Percentiles rank a stretch among this genome's conserved stretches.
These are phyloP conservation scores for Drosophila birchii DNA, from an alignment of 2,888 invertebrate genomes.

Conservation along the genomic window DNA sequence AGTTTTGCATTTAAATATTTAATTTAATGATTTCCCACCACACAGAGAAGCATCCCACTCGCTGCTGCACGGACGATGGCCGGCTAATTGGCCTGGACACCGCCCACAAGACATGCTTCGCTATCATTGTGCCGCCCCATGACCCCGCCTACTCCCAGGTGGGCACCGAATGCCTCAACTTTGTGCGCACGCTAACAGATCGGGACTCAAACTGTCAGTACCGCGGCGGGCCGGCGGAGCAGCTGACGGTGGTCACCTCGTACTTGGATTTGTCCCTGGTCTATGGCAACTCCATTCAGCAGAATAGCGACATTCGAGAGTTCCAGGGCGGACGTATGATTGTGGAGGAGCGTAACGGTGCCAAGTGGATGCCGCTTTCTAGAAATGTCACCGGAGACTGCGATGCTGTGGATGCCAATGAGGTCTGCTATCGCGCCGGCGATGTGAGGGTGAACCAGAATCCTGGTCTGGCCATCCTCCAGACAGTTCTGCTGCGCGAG, in stretches of 20 bases:
- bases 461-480: conserved; percentile 85
- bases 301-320: conserved; percentile 88
- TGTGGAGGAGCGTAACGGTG: conserved; percentile 87
- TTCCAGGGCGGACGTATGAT: conserved; percentile 89
- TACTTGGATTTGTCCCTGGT: conserved; percentile 91
- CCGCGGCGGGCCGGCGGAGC: conserved; percentile 87
- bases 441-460: conserved; percentile 85
- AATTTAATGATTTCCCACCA: conserved; percentile 29
- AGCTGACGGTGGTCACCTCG: conserved; percentile 86
- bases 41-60: conserved; percentile 86
- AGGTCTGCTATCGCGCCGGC: conserved; percentile 91
- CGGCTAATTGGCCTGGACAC: conserved; percentile 85
- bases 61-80: conserved; percentile 88
- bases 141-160: conserved; percentile 87
- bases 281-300: conserved; percentile 90
- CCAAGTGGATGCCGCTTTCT: conserved; percentile 90
- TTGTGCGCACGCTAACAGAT: conserved; percentile 89
- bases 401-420: conserved; percentile 87
- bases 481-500: conserved; percentile 85
- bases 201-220: conserved; percentile 87
- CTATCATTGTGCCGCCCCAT: conserved; percentile 87
- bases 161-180: conserved; percentile 88
- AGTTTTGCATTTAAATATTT: not conserved
- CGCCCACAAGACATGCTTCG: conserved; percentile 85
- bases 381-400: conserved; percentile 90